These are phyloP conservation scores for Eledone cirrhosa DNA, from an alignment of 2,888 invertebrate genomes.

Conservation along the genomic window DNA sequence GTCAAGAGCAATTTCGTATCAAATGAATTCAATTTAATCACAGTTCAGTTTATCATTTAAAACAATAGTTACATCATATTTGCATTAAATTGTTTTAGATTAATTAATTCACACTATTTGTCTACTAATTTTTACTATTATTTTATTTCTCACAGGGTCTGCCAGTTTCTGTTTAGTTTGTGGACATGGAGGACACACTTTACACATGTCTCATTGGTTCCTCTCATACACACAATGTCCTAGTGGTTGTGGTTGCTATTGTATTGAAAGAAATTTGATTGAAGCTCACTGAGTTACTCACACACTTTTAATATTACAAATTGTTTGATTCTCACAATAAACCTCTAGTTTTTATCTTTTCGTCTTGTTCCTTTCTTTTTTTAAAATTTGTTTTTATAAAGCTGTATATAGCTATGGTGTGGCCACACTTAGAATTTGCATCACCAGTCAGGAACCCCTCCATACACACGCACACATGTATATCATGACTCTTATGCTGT, in stretches of 20 bases:
- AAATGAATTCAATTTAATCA: too few relatives aligned
- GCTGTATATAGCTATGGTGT: too few relatives aligned
- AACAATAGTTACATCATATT: too few relatives aligned
- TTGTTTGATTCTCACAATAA: slow-evolving; percentile 15
- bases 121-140: too few relatives aligned
- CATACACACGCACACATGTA: too few relatives aligned
- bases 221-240: slow-evolving; percentile 81
- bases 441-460: too few relatives aligned
- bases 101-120: too few relatives aligned
- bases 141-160: slow-evolving; percentile 52
- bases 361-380: not conserved
- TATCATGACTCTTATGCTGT: too few relatives aligned
- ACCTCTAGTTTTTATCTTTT: slow-evolving; percentile 3
- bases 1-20: too few relatives aligned
- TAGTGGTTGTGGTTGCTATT: slow-evolving; percentile 91
- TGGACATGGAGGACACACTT: slow-evolving; percentile 91
- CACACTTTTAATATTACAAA: not conserved
- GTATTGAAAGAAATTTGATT: slow-evolving; percentile 75
- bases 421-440: too few relatives aligned
- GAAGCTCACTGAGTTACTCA: not conserved
- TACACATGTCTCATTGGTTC: slow-evolving; percentile 87
- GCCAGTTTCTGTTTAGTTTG: slow-evolving; percentile 88
- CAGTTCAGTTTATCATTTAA: too few relatives aligned
- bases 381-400: not conserved
- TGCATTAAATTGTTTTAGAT: too few relatives aligned